These are phyloP conservation scores for Carollia perspicillata DNA, from an alignment of 2,113 vertebrate species.

Conservation along the genomic window DNA sequence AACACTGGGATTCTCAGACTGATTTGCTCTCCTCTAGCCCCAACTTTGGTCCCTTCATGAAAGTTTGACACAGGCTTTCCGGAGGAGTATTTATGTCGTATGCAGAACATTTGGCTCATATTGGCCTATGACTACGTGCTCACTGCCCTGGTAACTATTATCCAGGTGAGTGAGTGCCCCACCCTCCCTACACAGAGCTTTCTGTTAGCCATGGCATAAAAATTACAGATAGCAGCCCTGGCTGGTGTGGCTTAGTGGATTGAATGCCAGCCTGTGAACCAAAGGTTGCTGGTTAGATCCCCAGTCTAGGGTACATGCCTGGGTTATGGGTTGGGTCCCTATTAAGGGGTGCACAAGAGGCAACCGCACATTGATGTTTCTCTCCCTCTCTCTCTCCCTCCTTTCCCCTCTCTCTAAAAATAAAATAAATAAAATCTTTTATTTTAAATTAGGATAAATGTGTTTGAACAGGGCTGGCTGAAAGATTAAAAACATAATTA, in stretches of 20 bases:
- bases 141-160: background rate
- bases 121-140: background rate
- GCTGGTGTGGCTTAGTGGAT: too few relatives aligned
- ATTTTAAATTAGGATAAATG: background rate
- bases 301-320: too few relatives aligned
- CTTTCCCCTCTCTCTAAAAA: too few relatives aligned
- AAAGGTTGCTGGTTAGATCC: too few relatives aligned
- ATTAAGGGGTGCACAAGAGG: too few relatives aligned
- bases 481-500: conserved; percentile 29
- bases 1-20: background rate
- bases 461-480: background rate
- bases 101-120: background rate
- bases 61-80: background rate
- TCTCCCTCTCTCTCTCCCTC: too few relatives aligned
- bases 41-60: background rate
- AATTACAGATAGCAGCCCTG: background rate
- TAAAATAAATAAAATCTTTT: too few relatives aligned
- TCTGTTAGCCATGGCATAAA: background rate
- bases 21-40: background rate
- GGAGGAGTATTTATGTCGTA: background rate
- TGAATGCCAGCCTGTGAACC: too few relatives aligned
- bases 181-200: background rate
- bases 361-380: too few relatives aligned
- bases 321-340: too few relatives aligned
- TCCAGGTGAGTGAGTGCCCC: background rate